phyloP scores from a whole-genome alignment of 2,797 vertebrate species.

The Myotis findleyi region DNA sequence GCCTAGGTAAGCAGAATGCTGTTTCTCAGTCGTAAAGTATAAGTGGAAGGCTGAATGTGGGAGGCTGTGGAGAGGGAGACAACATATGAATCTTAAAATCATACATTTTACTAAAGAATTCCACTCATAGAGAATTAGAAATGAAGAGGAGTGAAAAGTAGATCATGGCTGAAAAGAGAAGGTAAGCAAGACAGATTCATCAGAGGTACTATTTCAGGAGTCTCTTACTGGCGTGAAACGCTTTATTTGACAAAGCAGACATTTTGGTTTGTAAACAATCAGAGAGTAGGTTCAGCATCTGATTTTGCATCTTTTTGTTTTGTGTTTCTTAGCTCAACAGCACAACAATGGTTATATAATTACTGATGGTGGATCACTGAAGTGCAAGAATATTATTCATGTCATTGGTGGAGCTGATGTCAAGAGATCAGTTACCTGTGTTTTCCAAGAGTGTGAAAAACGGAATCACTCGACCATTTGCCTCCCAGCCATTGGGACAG shows the following conservation, averaged over 20 bases:
- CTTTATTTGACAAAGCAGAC: background rate
- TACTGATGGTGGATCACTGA: no score
- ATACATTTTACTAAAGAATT: conserved; percentile 56
- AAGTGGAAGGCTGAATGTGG: background rate
- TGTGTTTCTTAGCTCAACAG: no score
- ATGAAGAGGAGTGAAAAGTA: background rate
- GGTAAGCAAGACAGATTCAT: background rate
- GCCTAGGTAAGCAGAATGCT: background rate
- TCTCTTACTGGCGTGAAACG: background rate
- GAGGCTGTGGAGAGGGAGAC: background rate
- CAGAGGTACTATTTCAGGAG: background rate
- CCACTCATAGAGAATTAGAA: conserved; percentile 29
- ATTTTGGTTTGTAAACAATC: conserved; percentile 37
- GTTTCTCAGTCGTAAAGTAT: background rate
- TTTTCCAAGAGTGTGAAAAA: no score
- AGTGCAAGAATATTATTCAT: no score
- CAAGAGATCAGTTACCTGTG: no score
- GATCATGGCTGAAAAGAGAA: background rate
- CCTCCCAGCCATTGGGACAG: conserved; percentile 90
- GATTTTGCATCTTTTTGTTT: conserved; percentile 66
- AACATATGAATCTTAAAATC: background rate
- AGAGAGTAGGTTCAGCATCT: background rate
- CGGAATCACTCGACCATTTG: no score
- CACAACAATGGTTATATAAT: no score
- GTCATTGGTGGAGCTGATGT: no score